These are phyloP conservation scores for Boleophthalmus pectinirostris DNA, from an alignment of 2,113 vertebrate genomes.

Conservation along the genomic window DNA sequence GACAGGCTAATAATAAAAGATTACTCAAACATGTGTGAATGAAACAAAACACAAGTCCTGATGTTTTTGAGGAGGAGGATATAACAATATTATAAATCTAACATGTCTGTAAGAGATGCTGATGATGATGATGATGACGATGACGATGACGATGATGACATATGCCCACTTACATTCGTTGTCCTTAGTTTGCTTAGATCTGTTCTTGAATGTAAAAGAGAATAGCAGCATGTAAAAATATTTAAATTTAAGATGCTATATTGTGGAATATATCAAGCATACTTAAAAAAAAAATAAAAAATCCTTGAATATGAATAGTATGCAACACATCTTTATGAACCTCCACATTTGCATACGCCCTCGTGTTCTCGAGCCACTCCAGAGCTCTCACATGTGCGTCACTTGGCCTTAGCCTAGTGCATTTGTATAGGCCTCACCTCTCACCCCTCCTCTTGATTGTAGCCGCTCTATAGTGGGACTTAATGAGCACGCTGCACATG, in stretches of 20 bases:
- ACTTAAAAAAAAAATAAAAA: background rate
- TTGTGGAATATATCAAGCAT: background rate
- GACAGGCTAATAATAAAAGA: too few relatives aligned
- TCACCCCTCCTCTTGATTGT: slow-evolving; percentile 63
- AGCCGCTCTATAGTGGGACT: slow-evolving; percentile 48
- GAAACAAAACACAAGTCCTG: too few relatives aligned
- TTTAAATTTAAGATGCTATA: background rate
- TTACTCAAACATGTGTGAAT: too few relatives aligned
- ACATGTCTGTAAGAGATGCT: background rate
- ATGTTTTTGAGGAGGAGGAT: too few relatives aligned
- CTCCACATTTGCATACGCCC: slow-evolving; percentile 28
- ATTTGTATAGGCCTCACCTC: slow-evolving; percentile 41
- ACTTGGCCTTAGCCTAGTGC: slow-evolving; percentile 46
- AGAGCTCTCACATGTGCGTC: slow-evolving; percentile 41
- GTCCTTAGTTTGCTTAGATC: background rate
- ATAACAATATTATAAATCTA: too few relatives aligned
- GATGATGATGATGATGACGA: too few relatives aligned
- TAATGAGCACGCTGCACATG: slow-evolving; percentile 72
- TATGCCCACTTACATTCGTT: background rate
- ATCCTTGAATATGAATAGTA: background rate
- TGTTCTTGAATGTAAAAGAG: background rate
- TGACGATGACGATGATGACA: too few relatives aligned
- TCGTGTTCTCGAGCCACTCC: slow-evolving; percentile 29
- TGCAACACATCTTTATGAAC: background rate
- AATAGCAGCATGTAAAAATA: background rate